Evolutionary conservation across 2,888 invertebrate genomes (phyloP).

Genomic region (Diadegma fenestrale): DNA sequence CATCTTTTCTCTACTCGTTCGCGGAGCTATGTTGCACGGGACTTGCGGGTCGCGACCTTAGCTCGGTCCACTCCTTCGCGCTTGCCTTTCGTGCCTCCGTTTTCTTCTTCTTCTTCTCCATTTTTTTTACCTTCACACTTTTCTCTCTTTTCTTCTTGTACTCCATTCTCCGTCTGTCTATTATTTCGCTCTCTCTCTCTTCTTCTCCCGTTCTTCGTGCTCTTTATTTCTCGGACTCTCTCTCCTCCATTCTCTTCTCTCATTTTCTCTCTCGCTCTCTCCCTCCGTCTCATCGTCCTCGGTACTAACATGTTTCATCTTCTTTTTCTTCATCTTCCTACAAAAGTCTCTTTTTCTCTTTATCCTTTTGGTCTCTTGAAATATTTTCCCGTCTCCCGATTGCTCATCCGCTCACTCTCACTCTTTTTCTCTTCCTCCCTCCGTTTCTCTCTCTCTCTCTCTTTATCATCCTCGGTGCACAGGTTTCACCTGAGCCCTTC

Average conservation of each 20-base stretch:
- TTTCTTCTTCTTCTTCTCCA: constrained; percentile 64
- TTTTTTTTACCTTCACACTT: constrained; percentile 34
- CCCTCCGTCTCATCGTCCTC: constrained; percentile 30
- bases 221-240: constrained; percentile 57
- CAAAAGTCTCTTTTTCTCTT: constrained; percentile 69
- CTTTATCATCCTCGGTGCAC: constrained; percentile 59
- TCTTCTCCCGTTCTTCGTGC: constrained; percentile 42
- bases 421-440: constrained; percentile 71
- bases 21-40: constrained; percentile 47
- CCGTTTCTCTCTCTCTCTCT: constrained; percentile 69
- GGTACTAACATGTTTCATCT: constrained; percentile 61
- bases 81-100: constrained; percentile 73
- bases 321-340: constrained; percentile 58
- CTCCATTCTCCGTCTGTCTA: constrained; percentile 38
- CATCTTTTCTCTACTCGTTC: constrained; percentile 62
- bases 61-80: constrained; percentile 82
- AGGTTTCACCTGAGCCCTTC: constrained; percentile 64
- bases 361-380: constrained; percentile 51
- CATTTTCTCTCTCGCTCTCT: constrained; percentile 17
- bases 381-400: constrained; percentile 52
- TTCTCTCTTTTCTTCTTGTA: constrained; percentile 69
- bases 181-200: constrained; percentile 64
- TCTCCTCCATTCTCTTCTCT: constrained; percentile 58
- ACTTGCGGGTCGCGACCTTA: constrained; percentile 83
- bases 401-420: constrained; percentile 48